These are phyloP conservation scores for Lutraria lutraria DNA, from an alignment of 2,888 invertebrate genomes.

Conservation along the genomic window DNA sequence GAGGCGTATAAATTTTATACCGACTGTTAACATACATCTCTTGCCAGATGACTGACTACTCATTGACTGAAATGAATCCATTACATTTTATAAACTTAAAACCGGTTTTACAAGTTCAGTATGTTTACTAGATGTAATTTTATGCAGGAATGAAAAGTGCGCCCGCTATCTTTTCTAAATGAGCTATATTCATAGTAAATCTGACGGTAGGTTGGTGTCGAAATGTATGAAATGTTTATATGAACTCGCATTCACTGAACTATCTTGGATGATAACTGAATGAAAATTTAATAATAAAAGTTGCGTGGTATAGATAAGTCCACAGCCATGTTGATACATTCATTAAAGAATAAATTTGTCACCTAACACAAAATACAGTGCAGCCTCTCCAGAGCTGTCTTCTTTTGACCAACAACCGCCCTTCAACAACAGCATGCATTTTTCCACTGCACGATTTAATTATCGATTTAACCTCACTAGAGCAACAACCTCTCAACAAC, in stretches of 20 bases:
- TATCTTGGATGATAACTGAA: not conserved
- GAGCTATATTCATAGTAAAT: not conserved
- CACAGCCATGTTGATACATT: too few relatives aligned
- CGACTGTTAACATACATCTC: not conserved
- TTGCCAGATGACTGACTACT: not conserved
- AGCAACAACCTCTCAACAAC: too few relatives aligned
- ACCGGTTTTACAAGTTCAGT: conserved; percentile 17
- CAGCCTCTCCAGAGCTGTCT: too few relatives aligned
- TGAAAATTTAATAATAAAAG: not conserved
- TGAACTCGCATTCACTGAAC: not conserved
- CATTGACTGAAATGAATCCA: conserved; percentile 12
- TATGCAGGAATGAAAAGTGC: conserved; percentile 14
- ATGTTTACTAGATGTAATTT: not conserved
- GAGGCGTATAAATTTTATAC: not conserved
- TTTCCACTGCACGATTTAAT: too few relatives aligned
- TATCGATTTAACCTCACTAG: too few relatives aligned
- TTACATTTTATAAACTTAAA: conserved; percentile 10
- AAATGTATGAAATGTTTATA: not conserved
- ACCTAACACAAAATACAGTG: too few relatives aligned
- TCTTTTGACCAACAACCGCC: too few relatives aligned
- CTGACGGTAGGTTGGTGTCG: not conserved
- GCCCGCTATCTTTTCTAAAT: not conserved
- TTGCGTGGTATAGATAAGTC: not conserved
- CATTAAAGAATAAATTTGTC: not conserved
- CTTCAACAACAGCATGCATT: too few relatives aligned